Percentiles rank a stretch among this genome's conserved stretches.
Conservation (phyloP, 2,888 invertebrate species). For the Plutella xylostella region DNA sequence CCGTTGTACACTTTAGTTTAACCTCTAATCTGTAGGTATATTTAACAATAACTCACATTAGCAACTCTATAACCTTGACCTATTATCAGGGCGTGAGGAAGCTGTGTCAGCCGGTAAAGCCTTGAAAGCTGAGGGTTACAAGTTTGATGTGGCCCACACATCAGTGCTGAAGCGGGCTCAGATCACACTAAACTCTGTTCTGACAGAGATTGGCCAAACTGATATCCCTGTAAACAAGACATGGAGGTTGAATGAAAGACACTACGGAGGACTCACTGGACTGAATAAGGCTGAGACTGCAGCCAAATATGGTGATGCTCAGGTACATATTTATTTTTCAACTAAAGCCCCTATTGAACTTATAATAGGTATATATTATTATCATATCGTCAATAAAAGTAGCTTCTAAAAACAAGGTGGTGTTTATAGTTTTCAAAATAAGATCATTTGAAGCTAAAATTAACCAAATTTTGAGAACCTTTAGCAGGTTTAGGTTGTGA, state of each 20-base stretch:
- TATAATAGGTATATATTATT: background rate
- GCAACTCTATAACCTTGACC: background rate
- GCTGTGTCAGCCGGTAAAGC: conserved; percentile 79
- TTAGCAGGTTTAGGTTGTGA: no score
- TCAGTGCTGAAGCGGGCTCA: conserved; percentile 84
- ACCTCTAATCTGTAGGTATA: background rate
- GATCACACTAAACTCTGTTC: conserved; percentile 76
- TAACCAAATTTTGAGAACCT: no score
- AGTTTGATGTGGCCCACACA: conserved; percentile 85
- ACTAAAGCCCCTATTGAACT: no score
- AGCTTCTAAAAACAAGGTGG: background rate
- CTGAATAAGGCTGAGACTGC: conserved; percentile 88
- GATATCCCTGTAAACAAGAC: conserved; percentile 76
- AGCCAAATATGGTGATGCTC: conserved; percentile 85
- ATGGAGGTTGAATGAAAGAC: conserved; percentile 89
- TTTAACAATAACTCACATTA: no score
- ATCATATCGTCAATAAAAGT: background rate
- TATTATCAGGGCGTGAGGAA: conserved; percentile 72
- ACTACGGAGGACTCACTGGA: conserved; percentile 89
- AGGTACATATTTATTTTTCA: conserved; percentile 53
- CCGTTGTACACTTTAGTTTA: background rate
- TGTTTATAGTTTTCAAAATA: no score
- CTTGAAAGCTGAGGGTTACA: conserved; percentile 74
- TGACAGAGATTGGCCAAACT: conserved; percentile 75
- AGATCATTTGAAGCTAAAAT: no score